Base-by-base conservation (phyloP, 2,888 invertebrate species). In the Drosophila koepferae region DNA sequence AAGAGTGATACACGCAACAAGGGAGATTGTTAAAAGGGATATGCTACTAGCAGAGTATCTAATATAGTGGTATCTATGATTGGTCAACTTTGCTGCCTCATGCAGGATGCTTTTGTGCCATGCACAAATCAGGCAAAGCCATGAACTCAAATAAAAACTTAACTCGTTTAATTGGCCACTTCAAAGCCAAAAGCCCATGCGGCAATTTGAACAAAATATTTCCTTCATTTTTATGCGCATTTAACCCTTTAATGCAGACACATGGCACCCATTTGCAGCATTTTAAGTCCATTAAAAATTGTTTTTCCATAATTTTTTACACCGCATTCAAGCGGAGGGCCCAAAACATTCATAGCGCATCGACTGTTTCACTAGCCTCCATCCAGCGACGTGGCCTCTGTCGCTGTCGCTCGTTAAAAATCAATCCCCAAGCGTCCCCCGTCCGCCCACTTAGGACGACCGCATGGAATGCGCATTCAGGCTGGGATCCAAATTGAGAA, bases 211-310 rank as follows among this genome's bases (percentile, higher is more conserved):
- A 62, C 46, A 56, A 82, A 72, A 79, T 82, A 72, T 74, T 82
- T 75, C 63, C 72, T 59, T 68, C 9, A 74, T 76, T 86, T 76
- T 82, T 72, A 81, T 87, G 82, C 69, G 63, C 75, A 69, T 72
- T 89, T 81, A 74, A 87, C 72, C 79, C 87, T 84, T 89, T 84
- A 89, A 81, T 81, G 62, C 85, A 63, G 63, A 74, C 87, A 87
- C 86, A 85, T 88, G 82, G 82, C 82, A 23, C 55, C 63, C 61
- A 81, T 72, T 78, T 76, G 53, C 72, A 65, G 67, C 77, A 74
- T 83, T 88, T 86, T 83, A 81, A 81, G 82, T 78, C 81, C 86
- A 78, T 86, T 90, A 82, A 89, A 86, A 90, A 90, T 81, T 79
- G 76, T 78, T 81, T 90, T 90, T 81, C 82, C 81, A 86, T 90